Evolutionary conservation across 2,888 invertebrate species (phyloP).

Genomic region (Brachyptera putata): DNA sequence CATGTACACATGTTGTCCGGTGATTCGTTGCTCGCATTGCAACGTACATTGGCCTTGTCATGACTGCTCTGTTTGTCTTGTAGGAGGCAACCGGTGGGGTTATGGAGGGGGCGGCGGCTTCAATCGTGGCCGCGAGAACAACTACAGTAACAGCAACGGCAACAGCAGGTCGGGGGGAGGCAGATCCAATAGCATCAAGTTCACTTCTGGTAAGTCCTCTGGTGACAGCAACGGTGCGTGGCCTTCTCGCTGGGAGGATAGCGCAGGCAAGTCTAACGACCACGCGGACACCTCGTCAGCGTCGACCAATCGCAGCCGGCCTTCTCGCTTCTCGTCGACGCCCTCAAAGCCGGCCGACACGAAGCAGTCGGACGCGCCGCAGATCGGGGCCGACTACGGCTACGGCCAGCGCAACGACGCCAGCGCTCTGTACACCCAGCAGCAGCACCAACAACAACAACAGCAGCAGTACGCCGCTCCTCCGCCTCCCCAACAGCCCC

Average conservation of each 20-base stretch:
- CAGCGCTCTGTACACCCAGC: conserved; percentile 49
- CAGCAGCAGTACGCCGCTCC: conserved; percentile 33
- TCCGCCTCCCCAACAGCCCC: conserved; percentile 31
- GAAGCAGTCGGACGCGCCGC: conserved; percentile 9
- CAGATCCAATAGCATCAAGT: no score
- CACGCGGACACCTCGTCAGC: not conserved
- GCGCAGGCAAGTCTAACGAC: conserved; percentile 18
- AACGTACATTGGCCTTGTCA: no score
- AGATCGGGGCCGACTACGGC: conserved; percentile 18
- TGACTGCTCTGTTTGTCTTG: no score
- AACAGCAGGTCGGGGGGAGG: no score
- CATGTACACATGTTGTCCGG: no score
- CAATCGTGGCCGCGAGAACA: conserved; percentile 14
- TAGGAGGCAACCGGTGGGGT: conserved; percentile 19
- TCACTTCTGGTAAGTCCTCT: not conserved
- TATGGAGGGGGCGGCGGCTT: conserved; percentile 19
- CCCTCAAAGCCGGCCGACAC: conserved; percentile 10
- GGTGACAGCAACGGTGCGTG: not conserved
- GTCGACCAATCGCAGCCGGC: not conserved
- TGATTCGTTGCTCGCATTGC: no score
- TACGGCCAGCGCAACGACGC: conserved; percentile 41
- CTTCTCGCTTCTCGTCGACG: conserved; percentile 23
- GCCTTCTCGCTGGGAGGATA: conserved; percentile 17
- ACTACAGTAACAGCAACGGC: conserved; percentile 18
- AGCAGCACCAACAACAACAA: conserved; percentile 31